A percentile compares a stretch with the other conserved stretches of the same genome.
phyloP scores from a whole-genome alignment of 2,888 invertebrate genomes.

The Latrodectus elegans region DNA sequence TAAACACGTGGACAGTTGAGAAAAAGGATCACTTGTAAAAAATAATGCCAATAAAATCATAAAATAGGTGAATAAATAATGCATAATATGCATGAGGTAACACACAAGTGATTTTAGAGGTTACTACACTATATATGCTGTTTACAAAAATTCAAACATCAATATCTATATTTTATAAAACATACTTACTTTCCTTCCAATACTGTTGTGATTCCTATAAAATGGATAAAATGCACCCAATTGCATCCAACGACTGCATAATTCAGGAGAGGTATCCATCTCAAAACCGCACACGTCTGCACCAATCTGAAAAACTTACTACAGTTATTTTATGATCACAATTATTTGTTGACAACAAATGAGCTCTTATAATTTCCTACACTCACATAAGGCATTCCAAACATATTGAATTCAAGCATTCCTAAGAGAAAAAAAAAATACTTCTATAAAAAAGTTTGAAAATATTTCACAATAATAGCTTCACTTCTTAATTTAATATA shows the following conservation, averaged over 20 bases:
- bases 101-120: too few relatives aligned
- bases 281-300: slow-evolving; percentile 77
- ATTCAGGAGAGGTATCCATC: slow-evolving; percentile 74
- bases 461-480: neutral
- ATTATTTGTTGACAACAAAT: neutral
- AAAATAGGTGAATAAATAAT: too few relatives aligned
- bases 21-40: too few relatives aligned
- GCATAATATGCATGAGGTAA: too few relatives aligned
- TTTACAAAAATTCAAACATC: too few relatives aligned
- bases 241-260: slow-evolving; percentile 77
- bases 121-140: too few relatives aligned
- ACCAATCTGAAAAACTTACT: slow-evolving; percentile 70
- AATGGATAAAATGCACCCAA: slow-evolving; percentile 77
- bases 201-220: slow-evolving; percentile 66
- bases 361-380: neutral
- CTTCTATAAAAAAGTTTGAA: slow-evolving; percentile 1
- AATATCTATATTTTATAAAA: too few relatives aligned
- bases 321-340: neutral
- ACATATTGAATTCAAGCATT: slow-evolving; percentile 75
- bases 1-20: too few relatives aligned
- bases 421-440: slow-evolving; percentile 70
- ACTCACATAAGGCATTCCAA: slow-evolving; percentile 69
- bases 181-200: slow-evolving; percentile 22
- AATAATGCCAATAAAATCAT: too few relatives aligned
- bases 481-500: too few relatives aligned